A percentile compares a stretch with the other conserved stretches of the same genome.
These are phyloP conservation scores for Collichthys lucidus DNA, from an alignment of 2,113 vertebrate species.

Conservation along the genomic window DNA sequence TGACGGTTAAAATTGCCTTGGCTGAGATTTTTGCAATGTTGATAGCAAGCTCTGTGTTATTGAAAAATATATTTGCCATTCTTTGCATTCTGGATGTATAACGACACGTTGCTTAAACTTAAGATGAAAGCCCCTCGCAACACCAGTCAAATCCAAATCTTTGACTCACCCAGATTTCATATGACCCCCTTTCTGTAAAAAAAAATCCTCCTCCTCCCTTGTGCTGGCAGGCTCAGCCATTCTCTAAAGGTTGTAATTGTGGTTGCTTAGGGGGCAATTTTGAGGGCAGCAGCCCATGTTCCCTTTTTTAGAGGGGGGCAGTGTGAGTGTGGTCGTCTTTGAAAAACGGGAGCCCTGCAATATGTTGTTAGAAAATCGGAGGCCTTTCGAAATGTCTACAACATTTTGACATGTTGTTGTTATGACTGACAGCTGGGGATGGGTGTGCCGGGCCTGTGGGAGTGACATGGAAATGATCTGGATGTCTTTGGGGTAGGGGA, in stretches of 20 bases:
- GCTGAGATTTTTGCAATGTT: neutral
- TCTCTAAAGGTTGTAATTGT: slow-evolving; percentile 73
- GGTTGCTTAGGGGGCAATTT: slow-evolving; percentile 68
- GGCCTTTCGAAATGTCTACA: slow-evolving; percentile 39
- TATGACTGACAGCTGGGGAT: slow-evolving; percentile 51
- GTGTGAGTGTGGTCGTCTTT: slow-evolving; percentile 53
- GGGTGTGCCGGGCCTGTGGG: slow-evolving; percentile 60
- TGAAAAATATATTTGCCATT: neutral
- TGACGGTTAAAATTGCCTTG: slow-evolving; percentile 1
- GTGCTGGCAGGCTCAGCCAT: slow-evolving; percentile 33
- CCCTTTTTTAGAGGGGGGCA: slow-evolving; percentile 44
- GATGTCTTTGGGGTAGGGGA: slow-evolving; percentile 55
- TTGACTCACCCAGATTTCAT: slow-evolving; percentile 64
- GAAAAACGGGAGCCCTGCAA: slow-evolving; percentile 23
- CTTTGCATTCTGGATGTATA: neutral
- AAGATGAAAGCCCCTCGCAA: slow-evolving; percentile 58
- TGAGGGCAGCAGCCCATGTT: slow-evolving; percentile 47
- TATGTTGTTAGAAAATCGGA: slow-evolving; percentile 24
- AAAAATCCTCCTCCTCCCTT: slow-evolving; percentile 29
- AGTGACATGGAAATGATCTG: slow-evolving; percentile 62
- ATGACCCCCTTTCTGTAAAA: slow-evolving; percentile 52
- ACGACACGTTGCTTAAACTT: slow-evolving; percentile 48
- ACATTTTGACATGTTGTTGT: slow-evolving; percentile 60
- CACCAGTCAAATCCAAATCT: slow-evolving; percentile 57
- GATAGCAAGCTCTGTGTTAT: neutral